These are phyloP conservation scores for Mayetiola destructor DNA, from an alignment of 2,888 invertebrate genomes.

Conservation along the genomic window DNA sequence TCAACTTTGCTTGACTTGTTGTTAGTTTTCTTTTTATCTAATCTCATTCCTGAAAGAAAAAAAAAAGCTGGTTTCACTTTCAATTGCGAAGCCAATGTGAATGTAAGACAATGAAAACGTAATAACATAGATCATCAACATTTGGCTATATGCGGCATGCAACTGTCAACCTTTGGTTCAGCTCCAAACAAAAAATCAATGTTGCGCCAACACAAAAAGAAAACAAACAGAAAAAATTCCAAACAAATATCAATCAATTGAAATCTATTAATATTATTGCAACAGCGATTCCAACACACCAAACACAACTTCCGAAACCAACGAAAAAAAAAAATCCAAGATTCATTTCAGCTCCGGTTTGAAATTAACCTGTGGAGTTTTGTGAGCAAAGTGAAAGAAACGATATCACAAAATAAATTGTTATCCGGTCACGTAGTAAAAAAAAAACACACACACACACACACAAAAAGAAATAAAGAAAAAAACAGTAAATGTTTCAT, in stretches of 20 bases:
- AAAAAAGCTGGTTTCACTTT: conserved; percentile 9
- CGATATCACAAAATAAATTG: neutral
- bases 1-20: neutral
- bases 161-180: neutral
- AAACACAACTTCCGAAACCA: neutral
- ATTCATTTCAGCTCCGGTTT: neutral
- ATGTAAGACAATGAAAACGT: neutral
- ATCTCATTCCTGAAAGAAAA: too few relatives aligned
- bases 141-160: neutral
- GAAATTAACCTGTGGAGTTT: too few relatives aligned
- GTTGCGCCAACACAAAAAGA: neutral
- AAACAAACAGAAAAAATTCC: neutral
- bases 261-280: too few relatives aligned
- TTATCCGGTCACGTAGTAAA: neutral
- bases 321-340: too few relatives aligned
- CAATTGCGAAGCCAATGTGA: neutral
- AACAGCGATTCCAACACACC: neutral
- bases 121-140: too few relatives aligned
- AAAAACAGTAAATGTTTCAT: neutral
- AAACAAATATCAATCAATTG: neutral
- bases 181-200: neutral
- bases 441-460: neutral
- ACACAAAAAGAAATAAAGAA: neutral
- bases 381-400: neutral
- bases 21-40: neutral